phyloP scores from a whole-genome alignment of 2,797 vertebrate genomes.

The Kryptopterus vitreolus region DNA sequence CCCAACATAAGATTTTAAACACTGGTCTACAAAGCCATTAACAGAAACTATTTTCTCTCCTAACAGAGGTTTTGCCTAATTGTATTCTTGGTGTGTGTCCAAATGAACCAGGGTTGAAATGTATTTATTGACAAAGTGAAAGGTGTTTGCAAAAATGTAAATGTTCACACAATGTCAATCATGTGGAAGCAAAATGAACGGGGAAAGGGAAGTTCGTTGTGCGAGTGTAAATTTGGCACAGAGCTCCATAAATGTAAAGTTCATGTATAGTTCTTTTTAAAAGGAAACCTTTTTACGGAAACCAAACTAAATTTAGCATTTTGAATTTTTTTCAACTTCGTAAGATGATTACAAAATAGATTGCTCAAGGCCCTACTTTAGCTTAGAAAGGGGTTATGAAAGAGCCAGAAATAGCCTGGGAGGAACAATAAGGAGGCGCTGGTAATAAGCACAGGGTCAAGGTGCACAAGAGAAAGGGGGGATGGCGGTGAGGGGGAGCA shows the following conservation, averaged over 20 bases:
- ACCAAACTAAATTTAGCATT: not conserved
- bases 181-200: not conserved
- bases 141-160: too few species aligned
- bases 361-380: not conserved
- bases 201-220: too few species aligned
- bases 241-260: not conserved
- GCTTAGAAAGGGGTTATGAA: not conserved
- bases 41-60: too few species aligned
- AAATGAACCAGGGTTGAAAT: too few species aligned
- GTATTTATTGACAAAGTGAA: too few species aligned
- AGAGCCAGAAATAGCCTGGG: slow-evolving; percentile 32
- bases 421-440: not conserved
- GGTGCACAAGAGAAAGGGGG: not conserved
- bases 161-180: not conserved
- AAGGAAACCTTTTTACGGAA: not conserved
- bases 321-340: not conserved
- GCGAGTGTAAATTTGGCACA: not conserved
- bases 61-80: too few species aligned
- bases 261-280: not conserved
- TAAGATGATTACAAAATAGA: slow-evolving; percentile 8
- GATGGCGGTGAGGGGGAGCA: not conserved
- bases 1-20: too few species aligned
- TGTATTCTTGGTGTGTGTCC: too few species aligned
- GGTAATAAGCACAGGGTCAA: slow-evolving; percentile 8
- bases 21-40: too few species aligned